Evolutionary conservation across 1,140 invertebrate genomes (phyloP), one percentile per base, ranked within the genome.

Genomic region (Aphelenchoides fujianensis): DNA sequence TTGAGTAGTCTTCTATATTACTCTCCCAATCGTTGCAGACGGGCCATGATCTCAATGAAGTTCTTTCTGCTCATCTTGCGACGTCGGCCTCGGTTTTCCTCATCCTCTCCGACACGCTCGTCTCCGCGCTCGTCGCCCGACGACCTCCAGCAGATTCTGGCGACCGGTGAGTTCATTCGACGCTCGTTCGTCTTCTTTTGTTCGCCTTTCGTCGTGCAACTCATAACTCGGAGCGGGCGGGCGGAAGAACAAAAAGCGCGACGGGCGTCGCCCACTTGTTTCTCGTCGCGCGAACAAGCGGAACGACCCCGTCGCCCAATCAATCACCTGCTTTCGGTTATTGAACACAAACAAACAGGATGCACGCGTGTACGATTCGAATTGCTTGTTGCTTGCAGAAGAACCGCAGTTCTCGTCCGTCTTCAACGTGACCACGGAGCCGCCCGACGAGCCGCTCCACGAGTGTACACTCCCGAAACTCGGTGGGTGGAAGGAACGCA

Each of bases 381-480:
- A 61, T n/a, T 1, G 28, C 3, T 0, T n/a, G 2, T 41, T 61
- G n/a, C 2, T 61, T 2, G 59, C 23, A 59, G 59, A 48, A 48
- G 41, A 48, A 48, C 41, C 41, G 12, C 41, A 48, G 41, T 48
- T 48, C 41, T 1, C 12, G 41, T 48, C 23, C 23, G 41, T 48
- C 36, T 16, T 30, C 57, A 61, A 61, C 36, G n/a, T 48, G 1
- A 19, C 36, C n/a, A 1, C 63, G 53, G 27, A 61, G 1, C n/a
- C 31, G 1, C 16, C 1, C 32, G 12, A 35, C 31, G 37, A 16
- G 19, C 53, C 2, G 37, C 32, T 67, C 19, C 35, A 64, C 19
- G 27, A 70, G 27, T 70, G 69, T 48, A 27, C 27, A 16, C 31
- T 70, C 32, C 68, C 69, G 3, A 55, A 70, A 23, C 54, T 70